Base-by-base conservation (phyloP, 2,888 invertebrate species). In the Coleophora deauratella region DNA sequence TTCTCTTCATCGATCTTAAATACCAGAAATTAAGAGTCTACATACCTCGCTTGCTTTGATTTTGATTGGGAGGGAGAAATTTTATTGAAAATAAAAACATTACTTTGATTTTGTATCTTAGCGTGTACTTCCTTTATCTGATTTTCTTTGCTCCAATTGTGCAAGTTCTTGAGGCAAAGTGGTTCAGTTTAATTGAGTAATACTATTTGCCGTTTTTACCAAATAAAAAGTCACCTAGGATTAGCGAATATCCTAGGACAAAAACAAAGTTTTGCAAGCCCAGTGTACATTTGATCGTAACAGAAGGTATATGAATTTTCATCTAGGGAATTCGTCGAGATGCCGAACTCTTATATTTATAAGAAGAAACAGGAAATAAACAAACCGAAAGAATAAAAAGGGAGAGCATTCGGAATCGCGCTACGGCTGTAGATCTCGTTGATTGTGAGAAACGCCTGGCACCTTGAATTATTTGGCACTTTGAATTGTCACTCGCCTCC, bases 301-400 rank as follows among this genome's bases (percentile, higher is more conserved):
- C 3, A 21, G n/a, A n/a, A n/a, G n/a, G 21, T 6, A 21, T 21
- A 21, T 4, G 21, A 3, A 21, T 69, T 74, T 80, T 78, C 72
- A 79, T 76, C 82, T 77, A 67, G 80, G 79, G 80, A 81, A 80
- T 84, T 78, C 76, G 72, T 66, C 62, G 63, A 72, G 71, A 72
- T 75, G 70, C 74, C 76, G 68, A 79, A 78, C 75, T 77, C 75
- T 72, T 79, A 75, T 79, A 80, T 79, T 79, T 80, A 80, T 81
- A 79, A 71, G 74, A 70, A 62, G 71, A 66, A 74, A 70, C 63
- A 65, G 63, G 70, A 72, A 77, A 80, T 81, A 80, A 81, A 81
- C 75, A 78, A 81, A 74, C 72, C 61, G 69, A 74, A 74, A 66
- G 67, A 69, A 71, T 71, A 62, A 71, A 73, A 79, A 79, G 72